Evolutionary conservation across 2,113 vertebrate species (phyloP).

Genomic region (Rafetus swinhoei): DNA sequence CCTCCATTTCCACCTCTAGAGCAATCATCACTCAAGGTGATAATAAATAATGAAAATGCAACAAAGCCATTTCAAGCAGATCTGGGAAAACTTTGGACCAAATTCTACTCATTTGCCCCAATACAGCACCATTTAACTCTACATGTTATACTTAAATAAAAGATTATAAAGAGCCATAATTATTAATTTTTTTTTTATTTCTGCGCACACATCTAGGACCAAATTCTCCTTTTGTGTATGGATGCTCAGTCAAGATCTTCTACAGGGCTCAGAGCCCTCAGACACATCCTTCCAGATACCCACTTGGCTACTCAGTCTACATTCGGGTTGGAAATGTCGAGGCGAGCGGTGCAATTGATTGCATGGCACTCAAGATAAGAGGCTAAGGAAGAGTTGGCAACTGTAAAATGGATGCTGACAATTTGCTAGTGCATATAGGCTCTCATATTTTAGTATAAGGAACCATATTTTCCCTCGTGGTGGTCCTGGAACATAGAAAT

Average conservation of each 20-base stretch:
- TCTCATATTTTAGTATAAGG: not conserved
- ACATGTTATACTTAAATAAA: not conserved
- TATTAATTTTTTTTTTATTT: not conserved
- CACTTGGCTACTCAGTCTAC: not conserved
- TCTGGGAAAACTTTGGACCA: not conserved
- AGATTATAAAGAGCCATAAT: not conserved
- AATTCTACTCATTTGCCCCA: not conserved
- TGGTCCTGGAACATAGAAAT: not conserved
- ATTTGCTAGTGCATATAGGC: not conserved
- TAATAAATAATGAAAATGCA: conserved; percentile 1
- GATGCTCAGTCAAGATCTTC: not conserved
- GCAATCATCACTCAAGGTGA: not conserved
- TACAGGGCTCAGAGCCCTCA: not conserved
- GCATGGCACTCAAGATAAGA: no score
- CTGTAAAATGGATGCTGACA: not conserved
- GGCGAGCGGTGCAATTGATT: not conserved
- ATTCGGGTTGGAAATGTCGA: not conserved
- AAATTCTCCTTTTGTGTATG: not conserved
- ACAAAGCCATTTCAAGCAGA: not conserved
- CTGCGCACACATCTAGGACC: not conserved
- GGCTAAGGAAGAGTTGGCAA: not conserved
- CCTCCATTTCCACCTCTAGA: conserved; percentile 14
- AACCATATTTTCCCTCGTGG: not conserved
- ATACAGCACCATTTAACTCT: not conserved
- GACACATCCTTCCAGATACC: not conserved